Evolutionary conservation across 2,797 vertebrate species (phyloP), one percentile per base, ranked within the genome.

Genomic region (Glyptemys insculpta): DNA sequence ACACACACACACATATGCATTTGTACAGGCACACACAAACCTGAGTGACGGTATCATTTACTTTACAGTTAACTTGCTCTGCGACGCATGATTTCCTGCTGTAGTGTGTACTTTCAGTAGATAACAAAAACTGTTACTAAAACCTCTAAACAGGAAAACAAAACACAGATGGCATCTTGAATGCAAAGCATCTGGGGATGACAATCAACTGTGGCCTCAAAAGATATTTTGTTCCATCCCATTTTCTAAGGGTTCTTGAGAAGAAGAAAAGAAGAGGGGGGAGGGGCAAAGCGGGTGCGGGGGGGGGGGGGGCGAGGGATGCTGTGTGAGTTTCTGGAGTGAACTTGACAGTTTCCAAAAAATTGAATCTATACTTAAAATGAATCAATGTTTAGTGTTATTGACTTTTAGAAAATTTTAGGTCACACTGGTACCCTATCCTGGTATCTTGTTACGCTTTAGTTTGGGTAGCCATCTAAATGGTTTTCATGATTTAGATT

Each of bases 101-200:
- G 96, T 97, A 98, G 95, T 96, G 97, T 98, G 96, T 97, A 96
- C 95, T 97, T 98, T 97, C 56, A 94, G 95, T 86, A 96, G 96
- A 96, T 97, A 98, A 97, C 97, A 98, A 97, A 98, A 98, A 96
- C 92, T 91, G 95, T 98, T 97, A 94, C 96, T 95, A 94, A 97
- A 97, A 94, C 93, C 82, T 96, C 96, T 97, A 97, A 96, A 95
- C 83, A 96, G 96, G 97, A 97, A 98, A 98, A 98, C 96, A 98
- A 98, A 98, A 97, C 96, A 98, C 97, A 98, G 97, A 98, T 98
- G 96, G 92, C 94, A 97, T 80, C 91, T 87, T 85, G 88, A 96
- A 97, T 95, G n/a, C 94, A 96, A 97, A 98, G 96, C 97, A 98
- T 97, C 97, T 98, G 97, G 93, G 93, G 72, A 94, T 79, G 54